These are phyloP conservation scores for Hydrotaea diabolus DNA, from an alignment of 2,888 invertebrate genomes.

Conservation along the genomic window DNA sequence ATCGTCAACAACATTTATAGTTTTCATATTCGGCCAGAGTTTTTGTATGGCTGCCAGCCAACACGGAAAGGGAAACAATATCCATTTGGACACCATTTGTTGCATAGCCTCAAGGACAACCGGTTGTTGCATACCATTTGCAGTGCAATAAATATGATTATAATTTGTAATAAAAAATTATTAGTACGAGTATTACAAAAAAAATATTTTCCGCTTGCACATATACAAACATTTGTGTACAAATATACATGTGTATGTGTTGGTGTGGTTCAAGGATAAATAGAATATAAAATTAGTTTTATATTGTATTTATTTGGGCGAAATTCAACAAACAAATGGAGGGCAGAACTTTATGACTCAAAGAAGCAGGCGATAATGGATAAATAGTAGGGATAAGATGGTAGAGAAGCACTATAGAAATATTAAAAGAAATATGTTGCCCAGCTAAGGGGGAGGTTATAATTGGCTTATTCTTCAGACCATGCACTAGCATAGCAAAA, in stretches of 20 bases:
- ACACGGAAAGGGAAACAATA: neutral
- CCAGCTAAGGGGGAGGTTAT: too few relatives aligned
- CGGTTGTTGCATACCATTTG: slow-evolving; percentile 12
- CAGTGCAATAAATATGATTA: slow-evolving; percentile 15
- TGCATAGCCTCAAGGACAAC: slow-evolving; percentile 28
- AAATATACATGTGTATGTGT: neutral
- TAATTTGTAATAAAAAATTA: neutral
- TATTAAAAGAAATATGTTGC: neutral
- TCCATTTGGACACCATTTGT: slow-evolving; percentile 11
- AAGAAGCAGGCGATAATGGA: neutral
- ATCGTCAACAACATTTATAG: neutral
- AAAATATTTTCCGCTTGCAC: neutral
- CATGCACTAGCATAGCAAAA: too few relatives aligned
- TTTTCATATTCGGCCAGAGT: neutral
- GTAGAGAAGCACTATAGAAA: neutral
- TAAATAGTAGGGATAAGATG: neutral
- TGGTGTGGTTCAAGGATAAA: slow-evolving; percentile 2
- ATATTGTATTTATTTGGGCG: neutral
- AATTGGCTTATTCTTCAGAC: too few relatives aligned
- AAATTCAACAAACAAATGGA: neutral
- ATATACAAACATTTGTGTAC: neutral
- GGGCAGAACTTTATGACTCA: neutral
- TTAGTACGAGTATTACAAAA: neutral
- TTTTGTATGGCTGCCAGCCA: neutral
- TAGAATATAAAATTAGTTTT: neutral